Evolutionary conservation across 2,888 invertebrate genomes (phyloP), one percentile per base, ranked within the genome.

Genomic region (Ceramica pisi): DNA sequence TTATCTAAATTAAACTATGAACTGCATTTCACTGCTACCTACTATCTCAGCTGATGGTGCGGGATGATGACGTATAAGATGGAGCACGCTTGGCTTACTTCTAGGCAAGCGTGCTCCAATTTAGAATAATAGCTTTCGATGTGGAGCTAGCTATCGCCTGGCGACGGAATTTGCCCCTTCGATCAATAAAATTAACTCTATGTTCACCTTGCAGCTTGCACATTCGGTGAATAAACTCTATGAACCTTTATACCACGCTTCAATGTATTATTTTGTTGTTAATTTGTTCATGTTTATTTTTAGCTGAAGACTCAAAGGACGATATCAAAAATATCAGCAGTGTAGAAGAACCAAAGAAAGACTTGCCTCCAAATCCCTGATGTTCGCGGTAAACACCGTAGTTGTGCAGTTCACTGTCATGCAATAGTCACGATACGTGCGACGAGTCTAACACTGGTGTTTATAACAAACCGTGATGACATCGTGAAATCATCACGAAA

Each of bases 331-430:
- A 96, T 69, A 83, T 94, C 87, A 90, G 91, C 86, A 96, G 94
- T 86, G 94, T 95, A 85, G 97, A 97, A 83, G 97, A 97, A 88
- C 93, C 96, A 86, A 97, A 97, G 94, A 97, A 97, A 90, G 97
- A 97, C 56, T 91, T 96, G 66, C 94, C 96, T 65, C 94, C 97
- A 81, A 97, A 97, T 94, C 97, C 97, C 94, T 97, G 97, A 97
- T 95, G 88, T 87, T 87, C 81, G 85, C 89, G 90, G 53, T 90
- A 89, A 80, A 78, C 74, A 78, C 77, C 78, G 76, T 82, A 76
- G 79, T 78, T 74, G 83, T 81, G 67, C 78, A 81, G 79, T 81
- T 78, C 78, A 73, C 75, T 81, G 77, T 74, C 74, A 74, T 78
- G 78, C 79, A 76, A 69, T 75, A 66, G 59, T 68, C 74, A 67